Evolutionary conservation across 37 sponge, comb jelly and placozoan genomes (phyloP).

Genomic region (Tethya wilhelma): DNA sequence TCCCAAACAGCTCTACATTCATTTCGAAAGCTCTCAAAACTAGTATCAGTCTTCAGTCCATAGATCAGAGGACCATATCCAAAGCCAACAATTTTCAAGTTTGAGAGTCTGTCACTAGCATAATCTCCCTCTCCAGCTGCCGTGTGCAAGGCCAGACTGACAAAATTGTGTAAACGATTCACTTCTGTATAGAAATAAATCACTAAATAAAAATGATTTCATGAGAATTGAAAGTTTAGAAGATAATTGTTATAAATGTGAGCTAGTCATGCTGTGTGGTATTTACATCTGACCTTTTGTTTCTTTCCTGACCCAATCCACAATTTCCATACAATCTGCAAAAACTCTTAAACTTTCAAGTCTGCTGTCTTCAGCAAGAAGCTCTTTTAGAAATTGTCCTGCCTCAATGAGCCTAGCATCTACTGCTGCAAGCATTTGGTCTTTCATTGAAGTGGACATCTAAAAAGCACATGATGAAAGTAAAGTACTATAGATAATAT

Average conservation of each 20-base stretch:
- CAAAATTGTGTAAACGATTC: slow-evolving; percentile 60
- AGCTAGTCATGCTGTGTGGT: not conserved
- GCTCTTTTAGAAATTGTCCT: slow-evolving; percentile 37
- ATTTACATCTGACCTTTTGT: slow-evolving; percentile 35
- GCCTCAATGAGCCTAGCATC: slow-evolving; percentile 6
- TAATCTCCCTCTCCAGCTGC: slow-evolving; percentile 70
- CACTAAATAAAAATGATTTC: not conserved
- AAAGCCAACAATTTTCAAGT: slow-evolving; percentile 58
- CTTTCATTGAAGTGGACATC: slow-evolving; percentile 38
- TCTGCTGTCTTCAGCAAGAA: slow-evolving; percentile 7
- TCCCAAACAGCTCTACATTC: slow-evolving; percentile 53
- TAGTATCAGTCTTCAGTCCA: slow-evolving; percentile 1
- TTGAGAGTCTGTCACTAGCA: slow-evolving; percentile 63
- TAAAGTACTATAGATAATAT: not conserved
- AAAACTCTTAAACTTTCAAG: slow-evolving; percentile 33
- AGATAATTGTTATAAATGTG: not conserved
- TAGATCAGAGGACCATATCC: slow-evolving; percentile 62
- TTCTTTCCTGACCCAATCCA: slow-evolving; percentile 53
- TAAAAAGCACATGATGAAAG: not conserved
- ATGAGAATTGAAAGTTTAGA: too few species aligned
- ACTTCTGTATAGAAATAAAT: slow-evolving; percentile 8
- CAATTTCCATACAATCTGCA: slow-evolving; percentile 24
- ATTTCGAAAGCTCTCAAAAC: slow-evolving; percentile 15
- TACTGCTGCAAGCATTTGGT: slow-evolving; percentile 28
- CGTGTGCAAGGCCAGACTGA: slow-evolving; percentile 64